Percentiles rank a stretch among this genome's conserved stretches.
phyloP scores from a whole-genome alignment of 2,888 invertebrate genomes.

The Orchesellides sinensis region DNA sequence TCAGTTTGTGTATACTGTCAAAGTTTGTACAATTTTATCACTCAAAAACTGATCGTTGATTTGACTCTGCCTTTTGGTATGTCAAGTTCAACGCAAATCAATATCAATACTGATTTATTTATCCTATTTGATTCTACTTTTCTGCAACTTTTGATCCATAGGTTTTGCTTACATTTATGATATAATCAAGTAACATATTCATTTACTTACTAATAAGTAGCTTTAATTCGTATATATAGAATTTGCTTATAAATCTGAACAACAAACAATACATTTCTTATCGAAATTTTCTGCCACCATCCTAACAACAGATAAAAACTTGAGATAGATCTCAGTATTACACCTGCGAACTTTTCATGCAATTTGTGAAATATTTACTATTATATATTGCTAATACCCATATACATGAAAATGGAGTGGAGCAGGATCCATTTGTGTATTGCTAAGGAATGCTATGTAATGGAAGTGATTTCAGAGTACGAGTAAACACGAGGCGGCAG shows the following conservation, averaged over 20 bases:
- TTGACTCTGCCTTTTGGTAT: not conserved
- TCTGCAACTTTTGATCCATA: not conserved
- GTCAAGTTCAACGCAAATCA: conserved; percentile 12
- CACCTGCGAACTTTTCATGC: too few species aligned
- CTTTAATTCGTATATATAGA: not conserved
- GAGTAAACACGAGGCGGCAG: too few species aligned
- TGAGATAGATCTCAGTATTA: too few species aligned
- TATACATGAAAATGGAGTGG: too few species aligned
- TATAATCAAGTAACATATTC: not conserved
- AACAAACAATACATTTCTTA: too few species aligned
- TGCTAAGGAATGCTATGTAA: too few species aligned
- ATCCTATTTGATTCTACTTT: not conserved
- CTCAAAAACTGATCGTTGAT: not conserved
- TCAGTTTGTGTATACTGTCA: conserved; percentile 10
- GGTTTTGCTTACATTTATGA: not conserved
- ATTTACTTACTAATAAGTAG: not conserved
- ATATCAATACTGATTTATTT: not conserved
- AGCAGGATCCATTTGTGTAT: too few species aligned
- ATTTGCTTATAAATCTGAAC: not conserved
- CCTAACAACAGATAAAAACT: too few species aligned
- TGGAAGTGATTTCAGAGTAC: too few species aligned
- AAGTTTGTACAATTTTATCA: not conserved
- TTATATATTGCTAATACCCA: too few species aligned
- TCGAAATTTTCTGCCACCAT: too few species aligned
- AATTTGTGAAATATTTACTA: too few species aligned